Evolutionary conservation across 2,113 vertebrate genomes (phyloP).

Genomic region (Podarcis cretensis): DNA sequence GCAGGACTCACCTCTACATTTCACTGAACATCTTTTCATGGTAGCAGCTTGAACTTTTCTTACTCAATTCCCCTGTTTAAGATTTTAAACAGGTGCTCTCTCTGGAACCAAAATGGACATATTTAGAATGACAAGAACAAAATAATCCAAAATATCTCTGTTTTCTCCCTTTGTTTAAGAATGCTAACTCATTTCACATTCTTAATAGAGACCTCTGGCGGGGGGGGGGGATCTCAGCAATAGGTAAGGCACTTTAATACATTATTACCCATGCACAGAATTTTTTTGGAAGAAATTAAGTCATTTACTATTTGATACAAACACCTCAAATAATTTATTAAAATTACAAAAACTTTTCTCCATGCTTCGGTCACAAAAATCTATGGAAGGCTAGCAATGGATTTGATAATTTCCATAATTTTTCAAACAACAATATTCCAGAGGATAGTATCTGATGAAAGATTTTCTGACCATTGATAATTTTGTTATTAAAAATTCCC

Average conservation of each 20-base stretch:
- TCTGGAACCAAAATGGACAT: too few relatives aligned
- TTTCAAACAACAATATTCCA: neutral
- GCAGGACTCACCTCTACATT: neutral
- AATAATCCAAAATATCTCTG: too few relatives aligned
- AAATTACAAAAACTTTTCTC: neutral
- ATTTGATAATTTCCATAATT: neutral
- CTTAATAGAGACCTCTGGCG: too few relatives aligned
- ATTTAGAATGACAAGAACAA: too few relatives aligned
- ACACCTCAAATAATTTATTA: neutral
- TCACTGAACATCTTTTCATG: neutral
- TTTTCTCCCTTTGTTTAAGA: too few relatives aligned
- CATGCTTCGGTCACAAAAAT: neutral
- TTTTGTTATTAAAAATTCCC: neutral
- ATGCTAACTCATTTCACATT: too few relatives aligned
- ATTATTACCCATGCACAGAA: neutral
- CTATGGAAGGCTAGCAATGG: neutral
- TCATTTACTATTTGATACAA: slow-evolving; percentile 10
- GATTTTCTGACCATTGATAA: neutral
- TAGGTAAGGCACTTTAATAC: neutral
- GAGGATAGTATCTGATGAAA: neutral
- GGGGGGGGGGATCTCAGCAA: too few relatives aligned
- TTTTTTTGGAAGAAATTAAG: neutral
- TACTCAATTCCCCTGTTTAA: neutral
- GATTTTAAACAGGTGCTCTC: neutral
- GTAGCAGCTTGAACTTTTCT: neutral